A percentile compares a stretch with the other conserved stretches of the same genome.
phyloP scores from a whole-genome alignment of 2,888 invertebrate species.

The Leptogaster cylindrica region DNA sequence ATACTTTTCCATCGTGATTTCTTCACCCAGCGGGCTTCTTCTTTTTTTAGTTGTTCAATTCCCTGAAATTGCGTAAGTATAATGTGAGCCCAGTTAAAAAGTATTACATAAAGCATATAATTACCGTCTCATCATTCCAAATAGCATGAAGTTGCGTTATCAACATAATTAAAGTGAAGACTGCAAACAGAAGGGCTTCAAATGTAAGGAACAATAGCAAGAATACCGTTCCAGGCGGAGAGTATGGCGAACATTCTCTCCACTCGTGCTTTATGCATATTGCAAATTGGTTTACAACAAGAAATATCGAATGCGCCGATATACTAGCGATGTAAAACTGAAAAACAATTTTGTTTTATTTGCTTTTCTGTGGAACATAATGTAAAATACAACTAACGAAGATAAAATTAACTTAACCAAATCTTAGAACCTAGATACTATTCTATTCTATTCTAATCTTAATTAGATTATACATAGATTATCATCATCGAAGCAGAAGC shows the following conservation, averaged over 20 bases:
- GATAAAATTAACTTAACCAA: too few species aligned
- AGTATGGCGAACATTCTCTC: conserved; percentile 91
- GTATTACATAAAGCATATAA: too few species aligned
- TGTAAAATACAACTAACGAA: too few species aligned
- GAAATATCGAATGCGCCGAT: conserved; percentile 89
- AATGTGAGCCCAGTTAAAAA: not conserved
- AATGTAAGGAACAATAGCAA: conserved; percentile 89
- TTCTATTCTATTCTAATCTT: too few species aligned
- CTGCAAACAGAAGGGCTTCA: conserved; percentile 94
- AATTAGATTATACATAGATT: too few species aligned
- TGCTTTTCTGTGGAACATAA: not conserved
- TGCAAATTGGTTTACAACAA: conserved; percentile 92
- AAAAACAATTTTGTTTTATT: conserved; percentile 51
- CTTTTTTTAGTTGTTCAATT: conserved; percentile 96
- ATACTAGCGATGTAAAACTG: conserved; percentile 98
- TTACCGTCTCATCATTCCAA: conserved; percentile 96
- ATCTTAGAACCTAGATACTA: too few species aligned
- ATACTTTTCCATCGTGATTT: conserved; percentile 94
- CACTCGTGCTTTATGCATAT: conserved; percentile 92
- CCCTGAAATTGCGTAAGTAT: conserved; percentile 67
- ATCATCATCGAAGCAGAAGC: too few species aligned
- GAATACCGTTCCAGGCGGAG: conserved; percentile 95
- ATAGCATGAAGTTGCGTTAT: conserved; percentile 96
- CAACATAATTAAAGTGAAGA: conserved; percentile 97
- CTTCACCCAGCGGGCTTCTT: conserved; percentile 90